phyloP scores from a whole-genome alignment of 2,797 vertebrate species.

The Mus minutoides region DNA sequence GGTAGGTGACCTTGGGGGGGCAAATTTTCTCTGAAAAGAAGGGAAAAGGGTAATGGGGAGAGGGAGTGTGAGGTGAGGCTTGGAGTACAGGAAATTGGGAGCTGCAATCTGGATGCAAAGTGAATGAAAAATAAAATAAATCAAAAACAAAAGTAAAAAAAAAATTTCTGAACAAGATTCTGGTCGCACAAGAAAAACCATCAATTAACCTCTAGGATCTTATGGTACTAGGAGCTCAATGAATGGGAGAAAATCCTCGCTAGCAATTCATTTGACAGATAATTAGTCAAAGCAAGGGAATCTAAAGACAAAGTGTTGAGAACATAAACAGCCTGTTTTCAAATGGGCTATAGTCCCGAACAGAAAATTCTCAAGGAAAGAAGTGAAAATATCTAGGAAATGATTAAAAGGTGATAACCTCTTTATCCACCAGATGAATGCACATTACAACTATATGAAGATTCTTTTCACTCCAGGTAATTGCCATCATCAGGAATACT shows the following conservation, averaged over 20 bases:
- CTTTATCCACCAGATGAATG: neutral
- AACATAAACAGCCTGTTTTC: neutral
- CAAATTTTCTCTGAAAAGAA: neutral
- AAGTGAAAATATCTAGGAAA: neutral
- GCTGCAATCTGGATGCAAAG: neutral
- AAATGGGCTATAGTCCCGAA: neutral
- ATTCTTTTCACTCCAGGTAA: neutral
- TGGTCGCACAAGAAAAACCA: neutral
- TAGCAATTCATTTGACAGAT: neutral
- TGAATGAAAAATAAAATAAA: neutral
- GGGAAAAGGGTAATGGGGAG: neutral
- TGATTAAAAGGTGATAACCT: neutral
- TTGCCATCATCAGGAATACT: neutral
- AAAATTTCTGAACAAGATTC: neutral
- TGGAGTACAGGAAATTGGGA: accelerated
- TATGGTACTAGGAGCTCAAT: neutral
- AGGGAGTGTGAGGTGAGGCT: neutral
- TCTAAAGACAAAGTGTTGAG: neutral
- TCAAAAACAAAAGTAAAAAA: neutral
- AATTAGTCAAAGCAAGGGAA: neutral
- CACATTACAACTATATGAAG: neutral
- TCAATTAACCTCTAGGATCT: neutral
- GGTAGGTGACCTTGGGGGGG: neutral
- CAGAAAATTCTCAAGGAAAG: neutral
- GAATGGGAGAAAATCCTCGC: neutral